A percentile compares a stretch with the other conserved stretches of the same genome.
These are phyloP conservation scores for Tinea semifulvella DNA, from an alignment of 2,888 invertebrate genomes.

Conservation along the genomic window DNA sequence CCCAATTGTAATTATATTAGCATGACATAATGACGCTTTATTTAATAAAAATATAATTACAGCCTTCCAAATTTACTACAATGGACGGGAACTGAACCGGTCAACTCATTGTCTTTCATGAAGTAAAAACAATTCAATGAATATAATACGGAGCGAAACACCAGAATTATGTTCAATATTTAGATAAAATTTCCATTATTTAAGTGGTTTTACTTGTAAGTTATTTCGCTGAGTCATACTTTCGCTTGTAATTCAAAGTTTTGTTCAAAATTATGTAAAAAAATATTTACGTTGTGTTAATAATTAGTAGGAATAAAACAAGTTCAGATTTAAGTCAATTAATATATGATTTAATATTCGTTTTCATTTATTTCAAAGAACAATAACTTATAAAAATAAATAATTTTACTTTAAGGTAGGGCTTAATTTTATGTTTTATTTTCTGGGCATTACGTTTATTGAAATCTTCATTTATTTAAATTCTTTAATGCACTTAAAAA, in stretches of 20 bases:
- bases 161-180: conserved; percentile 5
- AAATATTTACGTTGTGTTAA: too few species aligned
- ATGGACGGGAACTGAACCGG: conserved; percentile 51
- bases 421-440: too few species aligned
- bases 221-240: conserved; percentile 5
- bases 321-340: too few species aligned
- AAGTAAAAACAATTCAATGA: conserved; percentile 33
- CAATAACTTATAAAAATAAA: too few species aligned
- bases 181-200: conserved; percentile 1
- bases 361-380: too few species aligned
- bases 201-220: conserved; percentile 11
- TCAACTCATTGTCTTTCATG: conserved; percentile 51
- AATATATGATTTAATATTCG: too few species aligned
- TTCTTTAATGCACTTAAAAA: too few species aligned
- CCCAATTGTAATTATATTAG: conserved; percentile 57
- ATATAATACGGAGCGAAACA: conserved; percentile 9
- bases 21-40: conserved; percentile 36
- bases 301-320: too few species aligned
- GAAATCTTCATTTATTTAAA: too few species aligned
- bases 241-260: conserved; percentile 1
- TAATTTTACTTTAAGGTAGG: too few species aligned
- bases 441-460: too few species aligned
- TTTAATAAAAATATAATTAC: conserved; percentile 37
- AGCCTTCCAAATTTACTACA: conserved; percentile 44
- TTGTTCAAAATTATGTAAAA: too few species aligned